Conservation (phyloP, 2,888 invertebrate species). For the Eupithecia exiguata region DNA sequence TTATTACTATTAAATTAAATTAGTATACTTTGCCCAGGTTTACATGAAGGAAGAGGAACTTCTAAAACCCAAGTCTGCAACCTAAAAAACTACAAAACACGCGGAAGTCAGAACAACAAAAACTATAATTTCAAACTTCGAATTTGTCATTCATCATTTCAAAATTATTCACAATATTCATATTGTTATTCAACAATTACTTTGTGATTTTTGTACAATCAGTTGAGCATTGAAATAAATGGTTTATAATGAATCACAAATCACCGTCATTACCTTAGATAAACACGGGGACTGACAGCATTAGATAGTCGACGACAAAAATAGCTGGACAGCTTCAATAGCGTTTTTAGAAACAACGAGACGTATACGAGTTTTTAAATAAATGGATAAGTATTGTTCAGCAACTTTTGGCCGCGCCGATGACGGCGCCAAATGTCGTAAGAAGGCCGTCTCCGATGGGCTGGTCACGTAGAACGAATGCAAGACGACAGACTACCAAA, state of each 20-base stretch:
- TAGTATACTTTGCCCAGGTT: background rate
- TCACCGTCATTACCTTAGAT: slow-evolving; percentile 71
- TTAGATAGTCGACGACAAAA: background rate
- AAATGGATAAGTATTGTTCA: background rate
- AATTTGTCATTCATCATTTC: slow-evolving; percentile 18
- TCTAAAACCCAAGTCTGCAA: background rate
- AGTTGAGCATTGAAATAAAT: slow-evolving; percentile 64
- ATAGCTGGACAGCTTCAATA: background rate
- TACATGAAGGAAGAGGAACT: background rate
- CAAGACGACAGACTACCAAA: no score
- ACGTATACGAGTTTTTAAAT: background rate
- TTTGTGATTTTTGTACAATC: slow-evolving; percentile 52
- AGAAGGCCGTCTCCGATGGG: no score
- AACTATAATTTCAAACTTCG: slow-evolving; percentile 21
- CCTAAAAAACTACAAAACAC: background rate
- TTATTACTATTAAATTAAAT: no score
- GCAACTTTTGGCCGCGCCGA: background rate
- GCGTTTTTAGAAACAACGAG: background rate
- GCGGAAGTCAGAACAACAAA: slow-evolving; percentile 12
- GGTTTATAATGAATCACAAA: slow-evolving; percentile 77
- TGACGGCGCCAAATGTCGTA: no score
- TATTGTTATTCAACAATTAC: slow-evolving; percentile 54
- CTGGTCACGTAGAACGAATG: no score
- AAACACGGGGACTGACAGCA: slow-evolving; percentile 58
- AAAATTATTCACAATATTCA: slow-evolving; percentile 39